Conservation (phyloP, 1,140 invertebrate species). For the Drosophila triauraria region DNA sequence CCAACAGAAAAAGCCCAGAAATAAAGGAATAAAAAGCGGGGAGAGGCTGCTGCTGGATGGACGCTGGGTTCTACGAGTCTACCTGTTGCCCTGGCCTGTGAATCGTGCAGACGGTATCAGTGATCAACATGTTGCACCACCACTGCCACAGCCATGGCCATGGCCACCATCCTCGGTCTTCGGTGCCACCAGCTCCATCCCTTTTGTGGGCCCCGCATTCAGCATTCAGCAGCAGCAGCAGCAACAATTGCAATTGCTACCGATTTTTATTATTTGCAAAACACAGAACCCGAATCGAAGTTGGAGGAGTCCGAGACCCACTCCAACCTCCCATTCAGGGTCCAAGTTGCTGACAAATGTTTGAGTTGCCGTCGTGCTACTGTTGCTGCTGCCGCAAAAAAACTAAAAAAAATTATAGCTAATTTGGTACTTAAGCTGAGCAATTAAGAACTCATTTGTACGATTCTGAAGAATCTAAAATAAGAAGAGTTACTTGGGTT, state of each 20-base stretch:
- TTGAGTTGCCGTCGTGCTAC: slow-evolving; percentile 40
- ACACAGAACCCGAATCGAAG: slow-evolving; percentile 30
- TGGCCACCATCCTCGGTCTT: slow-evolving; percentile 31
- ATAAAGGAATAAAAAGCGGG: slow-evolving; percentile 39
- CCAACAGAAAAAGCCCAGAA: slow-evolving; percentile 55
- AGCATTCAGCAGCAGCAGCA: slow-evolving; percentile 2
- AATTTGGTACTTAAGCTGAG: slow-evolving; percentile 3
- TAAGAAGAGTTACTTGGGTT: too few species aligned
- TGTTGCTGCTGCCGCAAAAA: slow-evolving; percentile 17
- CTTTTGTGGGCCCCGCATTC: slow-evolving; percentile 50
- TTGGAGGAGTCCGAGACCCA: slow-evolving; percentile 13
- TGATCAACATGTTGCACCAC: slow-evolving; percentile 77
- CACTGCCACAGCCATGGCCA: slow-evolving; percentile 14
- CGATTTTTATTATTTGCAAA: slow-evolving; percentile 76
- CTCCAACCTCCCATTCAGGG: slow-evolving; percentile 13
- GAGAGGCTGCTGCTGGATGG: slow-evolving; percentile 43
- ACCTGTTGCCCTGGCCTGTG: slow-evolving; percentile 67
- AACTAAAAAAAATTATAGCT: slow-evolving; percentile 8
- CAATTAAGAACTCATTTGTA: slow-evolving; percentile 8
- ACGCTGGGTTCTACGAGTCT: slow-evolving; percentile 38
- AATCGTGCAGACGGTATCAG: slow-evolving; percentile 79
- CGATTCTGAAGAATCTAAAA: too few species aligned
- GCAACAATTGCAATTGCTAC: slow-evolving; percentile 81
- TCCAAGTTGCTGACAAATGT: slow-evolving; percentile 64
- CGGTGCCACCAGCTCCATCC: slow-evolving; percentile 36